Evolutionary conservation across 2,888 invertebrate species (phyloP).

Genomic region (Vanessa cardui): DNA sequence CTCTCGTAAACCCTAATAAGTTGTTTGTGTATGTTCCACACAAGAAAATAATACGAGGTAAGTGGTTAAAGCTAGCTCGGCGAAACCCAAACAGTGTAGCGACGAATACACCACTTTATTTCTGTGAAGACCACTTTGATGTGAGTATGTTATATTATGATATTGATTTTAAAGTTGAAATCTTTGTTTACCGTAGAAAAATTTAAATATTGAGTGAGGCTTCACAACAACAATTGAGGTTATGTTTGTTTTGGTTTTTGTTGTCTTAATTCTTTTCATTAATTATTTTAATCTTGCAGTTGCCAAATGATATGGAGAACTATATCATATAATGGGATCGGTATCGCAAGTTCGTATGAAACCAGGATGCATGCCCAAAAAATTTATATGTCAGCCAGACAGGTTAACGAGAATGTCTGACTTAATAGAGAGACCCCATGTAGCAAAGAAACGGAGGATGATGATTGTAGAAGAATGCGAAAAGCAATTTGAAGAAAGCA

Average conservation of each 20-base stretch:
- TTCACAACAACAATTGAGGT: constrained; percentile 14
- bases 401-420: constrained; percentile 38
- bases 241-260: constrained; percentile 23
- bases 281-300: constrained; percentile 6
- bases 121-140: constrained; percentile 25
- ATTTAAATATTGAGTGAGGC: constrained; percentile 12
- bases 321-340: constrained; percentile 50
- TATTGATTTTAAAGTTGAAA: neutral
- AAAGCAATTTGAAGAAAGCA: constrained; percentile 29
- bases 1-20: constrained; percentile 40
- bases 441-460: constrained; percentile 37
- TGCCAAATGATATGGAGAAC: constrained; percentile 47
- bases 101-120: constrained; percentile 40
- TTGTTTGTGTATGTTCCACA: constrained; percentile 43
- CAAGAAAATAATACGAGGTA: constrained; percentile 41
- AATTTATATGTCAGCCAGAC: constrained; percentile 47
- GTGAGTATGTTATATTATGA: constrained; percentile 26
- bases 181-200: constrained; percentile 11
- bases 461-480: constrained; percentile 34
- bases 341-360: constrained; percentile 50
- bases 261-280: constrained; percentile 17
- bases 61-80: constrained; percentile 44
- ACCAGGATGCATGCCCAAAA: constrained; percentile 47
- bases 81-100: constrained; percentile 39
- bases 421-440: constrained; percentile 35